Evolutionary conservation across 2,888 invertebrate genomes (phyloP).

Genomic region (Siphlonurus alternatus): DNA sequence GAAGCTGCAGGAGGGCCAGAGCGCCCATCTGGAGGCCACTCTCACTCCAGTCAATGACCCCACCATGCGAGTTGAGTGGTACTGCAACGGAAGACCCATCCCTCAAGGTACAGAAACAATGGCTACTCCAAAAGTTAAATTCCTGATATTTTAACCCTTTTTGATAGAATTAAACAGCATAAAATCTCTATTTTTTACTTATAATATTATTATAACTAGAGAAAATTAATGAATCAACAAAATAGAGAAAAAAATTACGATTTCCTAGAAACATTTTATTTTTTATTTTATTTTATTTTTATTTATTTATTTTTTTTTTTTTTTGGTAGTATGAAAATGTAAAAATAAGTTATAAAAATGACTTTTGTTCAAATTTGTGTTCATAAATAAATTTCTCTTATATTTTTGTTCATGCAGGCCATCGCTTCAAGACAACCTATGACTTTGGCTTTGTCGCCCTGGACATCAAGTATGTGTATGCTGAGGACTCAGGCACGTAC

Average conservation of each 20-base stretch:
- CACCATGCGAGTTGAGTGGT: constrained; percentile 98
- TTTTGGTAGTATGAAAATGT: neutral
- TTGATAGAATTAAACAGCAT: neutral
- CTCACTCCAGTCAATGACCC: constrained; percentile 95
- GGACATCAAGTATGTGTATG: constrained; percentile 90
- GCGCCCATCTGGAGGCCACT: constrained; percentile 85
- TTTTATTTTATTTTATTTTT: too few relatives aligned
- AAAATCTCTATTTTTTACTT: too few relatives aligned
- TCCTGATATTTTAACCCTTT: too few relatives aligned
- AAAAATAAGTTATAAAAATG: neutral
- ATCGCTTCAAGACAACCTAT: constrained; percentile 88
- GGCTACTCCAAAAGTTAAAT: too few relatives aligned
- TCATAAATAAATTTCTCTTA: too few relatives aligned
- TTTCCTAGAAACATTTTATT: too few relatives aligned
- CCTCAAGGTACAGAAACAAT: constrained; percentile 48
- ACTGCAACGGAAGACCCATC: constrained; percentile 83
- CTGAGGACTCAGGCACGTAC: constrained; percentile 93
- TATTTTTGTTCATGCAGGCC: too few relatives aligned
- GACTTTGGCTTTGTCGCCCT: constrained; percentile 96
- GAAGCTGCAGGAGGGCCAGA: constrained; percentile 68
- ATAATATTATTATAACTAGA: too few relatives aligned
- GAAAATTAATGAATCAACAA: too few relatives aligned
- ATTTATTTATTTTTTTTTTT: too few relatives aligned
- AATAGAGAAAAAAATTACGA: too few relatives aligned
- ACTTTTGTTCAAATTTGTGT: too few relatives aligned